A percentile compares a stretch with the other conserved stretches of the same genome.
phyloP scores from a whole-genome alignment of 2,113 vertebrate genomes.

The Sturnira hondurensis region DNA sequence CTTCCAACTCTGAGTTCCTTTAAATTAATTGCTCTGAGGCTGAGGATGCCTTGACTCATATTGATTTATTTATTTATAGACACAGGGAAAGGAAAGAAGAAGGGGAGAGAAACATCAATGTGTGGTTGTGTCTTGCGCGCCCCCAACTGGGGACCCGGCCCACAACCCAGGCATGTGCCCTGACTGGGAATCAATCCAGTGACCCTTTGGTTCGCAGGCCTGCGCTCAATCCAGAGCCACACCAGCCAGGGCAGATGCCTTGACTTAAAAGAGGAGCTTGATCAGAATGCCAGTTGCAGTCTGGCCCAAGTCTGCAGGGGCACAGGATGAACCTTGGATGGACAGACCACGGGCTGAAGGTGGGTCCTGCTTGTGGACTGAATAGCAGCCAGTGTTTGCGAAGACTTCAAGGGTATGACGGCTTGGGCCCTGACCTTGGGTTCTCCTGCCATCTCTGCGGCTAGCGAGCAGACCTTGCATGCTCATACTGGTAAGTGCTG shows the following conservation, averaged over 20 bases:
- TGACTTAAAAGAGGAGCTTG: neutral
- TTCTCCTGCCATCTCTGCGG: neutral
- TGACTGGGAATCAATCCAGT: too few relatives aligned
- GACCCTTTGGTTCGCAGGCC: too few relatives aligned
- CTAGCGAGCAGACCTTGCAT: neutral
- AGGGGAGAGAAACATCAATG: too few relatives aligned
- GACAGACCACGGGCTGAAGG: neutral
- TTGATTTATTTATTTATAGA: too few relatives aligned
- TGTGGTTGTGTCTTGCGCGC: too few relatives aligned
- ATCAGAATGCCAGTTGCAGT: neutral
- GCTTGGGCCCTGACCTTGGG: neutral
- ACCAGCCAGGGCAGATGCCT: neutral
- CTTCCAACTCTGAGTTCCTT: neutral
- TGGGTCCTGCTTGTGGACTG: neutral
- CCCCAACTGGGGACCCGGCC: too few relatives aligned
- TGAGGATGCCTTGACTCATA: neutral
- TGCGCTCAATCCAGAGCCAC: too few relatives aligned
- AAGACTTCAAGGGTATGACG: neutral
- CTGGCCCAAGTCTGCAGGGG: neutral
- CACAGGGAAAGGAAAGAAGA: too few relatives aligned
- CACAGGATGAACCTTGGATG: neutral
- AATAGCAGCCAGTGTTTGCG: neutral
- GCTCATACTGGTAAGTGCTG: neutral
- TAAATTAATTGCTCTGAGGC: neutral
- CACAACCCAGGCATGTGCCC: too few relatives aligned